These are phyloP conservation scores for Dusona sp. DNA, from an alignment of 2,888 invertebrate species.

Conservation along the genomic window DNA sequence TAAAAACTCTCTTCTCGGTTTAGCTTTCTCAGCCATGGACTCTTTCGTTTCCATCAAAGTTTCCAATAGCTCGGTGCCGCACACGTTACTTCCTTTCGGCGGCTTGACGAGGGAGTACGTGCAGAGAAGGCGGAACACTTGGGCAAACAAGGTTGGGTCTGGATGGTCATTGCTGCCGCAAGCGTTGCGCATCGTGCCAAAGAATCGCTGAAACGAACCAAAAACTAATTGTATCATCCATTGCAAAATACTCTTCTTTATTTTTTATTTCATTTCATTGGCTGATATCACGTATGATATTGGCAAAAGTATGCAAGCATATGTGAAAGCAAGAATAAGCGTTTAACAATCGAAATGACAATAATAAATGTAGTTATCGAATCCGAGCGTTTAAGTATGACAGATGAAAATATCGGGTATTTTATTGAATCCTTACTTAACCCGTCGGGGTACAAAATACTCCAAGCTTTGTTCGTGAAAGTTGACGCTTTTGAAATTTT, in stretches of 20 bases:
- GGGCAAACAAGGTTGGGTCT: neutral
- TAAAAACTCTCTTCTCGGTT: conserved; percentile 14
- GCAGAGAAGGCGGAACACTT: neutral
- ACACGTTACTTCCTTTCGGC: neutral
- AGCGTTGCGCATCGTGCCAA: conserved; percentile 10
- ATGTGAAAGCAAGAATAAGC: too few species aligned
- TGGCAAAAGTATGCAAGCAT: too few species aligned
- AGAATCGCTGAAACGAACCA: neutral
- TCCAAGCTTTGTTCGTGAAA: too few species aligned
- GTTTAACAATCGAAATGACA: too few species aligned
- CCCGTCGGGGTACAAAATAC: too few species aligned
- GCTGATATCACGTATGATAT: too few species aligned
- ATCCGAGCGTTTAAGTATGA: too few species aligned
- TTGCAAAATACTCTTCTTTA: neutral
- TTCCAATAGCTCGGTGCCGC: neutral
- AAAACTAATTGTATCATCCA: neutral
- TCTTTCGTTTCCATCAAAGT: neutral
- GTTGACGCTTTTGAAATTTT: too few species aligned
- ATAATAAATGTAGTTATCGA: too few species aligned
- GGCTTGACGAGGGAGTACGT: neutral
- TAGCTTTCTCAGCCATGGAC: neutral
- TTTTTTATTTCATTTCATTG: too few species aligned
- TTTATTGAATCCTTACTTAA: too few species aligned
- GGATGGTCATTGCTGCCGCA: conserved; percentile 25
- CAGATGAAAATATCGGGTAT: too few species aligned